Evolutionary conservation across 2,888 invertebrate species (phyloP).

Genomic region (Xylocampa areola): DNA sequence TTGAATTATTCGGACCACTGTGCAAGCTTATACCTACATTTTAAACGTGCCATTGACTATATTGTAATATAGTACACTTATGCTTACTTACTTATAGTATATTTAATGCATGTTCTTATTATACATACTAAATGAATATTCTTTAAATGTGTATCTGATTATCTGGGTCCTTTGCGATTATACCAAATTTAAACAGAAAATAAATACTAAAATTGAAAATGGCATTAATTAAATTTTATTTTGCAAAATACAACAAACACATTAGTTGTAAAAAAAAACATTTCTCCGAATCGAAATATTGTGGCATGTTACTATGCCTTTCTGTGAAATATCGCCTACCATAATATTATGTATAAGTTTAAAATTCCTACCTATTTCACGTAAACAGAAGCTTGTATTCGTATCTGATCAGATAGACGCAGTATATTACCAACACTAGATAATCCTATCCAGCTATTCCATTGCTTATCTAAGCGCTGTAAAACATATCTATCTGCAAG

Average conservation of each 20-base stretch:
- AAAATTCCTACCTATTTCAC: not conserved
- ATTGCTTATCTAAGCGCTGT: conserved; percentile 43
- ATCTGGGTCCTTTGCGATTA: no score
- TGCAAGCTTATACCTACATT: conserved; percentile 45
- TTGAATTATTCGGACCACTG: conserved; percentile 73
- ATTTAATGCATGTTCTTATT: no score
- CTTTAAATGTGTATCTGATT: no score
- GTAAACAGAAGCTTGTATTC: conserved; percentile 8
- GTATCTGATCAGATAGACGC: conserved; percentile 12
- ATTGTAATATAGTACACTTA: not conserved
- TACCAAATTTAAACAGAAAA: no score
- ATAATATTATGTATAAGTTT: no score
- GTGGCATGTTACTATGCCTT: not conserved
- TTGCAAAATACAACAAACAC: not conserved
- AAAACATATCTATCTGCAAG: conserved; percentile 46
- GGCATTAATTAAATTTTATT: not conserved
- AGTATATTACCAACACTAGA: conserved; percentile 14
- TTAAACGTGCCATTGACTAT: conserved; percentile 3
- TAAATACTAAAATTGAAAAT: no score
- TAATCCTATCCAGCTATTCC: conserved; percentile 27
- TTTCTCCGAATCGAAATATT: not conserved
- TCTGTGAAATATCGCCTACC: not conserved
- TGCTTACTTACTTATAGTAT: no score
- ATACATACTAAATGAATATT: no score
- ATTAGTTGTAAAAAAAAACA: not conserved